phyloP scores from a whole-genome alignment of 2,888 invertebrate species.

The Monochamus alternatus region DNA sequence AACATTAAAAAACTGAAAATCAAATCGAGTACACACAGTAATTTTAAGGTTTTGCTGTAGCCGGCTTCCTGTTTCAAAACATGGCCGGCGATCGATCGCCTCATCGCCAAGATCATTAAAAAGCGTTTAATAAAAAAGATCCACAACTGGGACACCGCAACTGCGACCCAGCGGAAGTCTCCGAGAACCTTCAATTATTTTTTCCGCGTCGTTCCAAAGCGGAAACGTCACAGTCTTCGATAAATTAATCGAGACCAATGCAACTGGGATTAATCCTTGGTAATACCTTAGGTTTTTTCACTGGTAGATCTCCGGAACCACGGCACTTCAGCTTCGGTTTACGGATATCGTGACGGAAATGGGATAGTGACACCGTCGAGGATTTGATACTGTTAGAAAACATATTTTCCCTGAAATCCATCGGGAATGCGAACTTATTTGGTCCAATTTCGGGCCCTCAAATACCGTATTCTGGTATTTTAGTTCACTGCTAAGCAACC shows the following conservation, averaged over 20 bases:
- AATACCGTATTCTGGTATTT: too few species aligned
- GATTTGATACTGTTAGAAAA: too few species aligned
- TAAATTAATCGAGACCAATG: not conserved
- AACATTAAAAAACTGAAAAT: too few species aligned
- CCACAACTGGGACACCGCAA: conserved; percentile 1
- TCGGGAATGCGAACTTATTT: too few species aligned
- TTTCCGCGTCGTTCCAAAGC: not conserved
- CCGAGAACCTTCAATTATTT: not conserved
- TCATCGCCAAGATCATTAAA: not conserved
- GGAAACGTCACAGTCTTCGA: conserved; percentile 8
- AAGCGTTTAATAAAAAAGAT: not conserved
- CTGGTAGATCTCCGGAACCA: not conserved
- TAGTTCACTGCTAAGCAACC: too few species aligned
- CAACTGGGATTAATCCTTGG: conserved; percentile 4
- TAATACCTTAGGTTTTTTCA: not conserved
- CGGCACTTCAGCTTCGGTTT: not conserved
- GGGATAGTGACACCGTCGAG: too few species aligned
- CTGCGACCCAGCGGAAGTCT: not conserved
- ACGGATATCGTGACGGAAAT: too few species aligned
- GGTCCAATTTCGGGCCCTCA: too few species aligned
- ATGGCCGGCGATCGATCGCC: not conserved
- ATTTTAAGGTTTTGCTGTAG: too few species aligned
- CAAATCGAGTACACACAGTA: too few species aligned
- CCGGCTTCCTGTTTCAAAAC: not conserved
- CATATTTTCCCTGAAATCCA: too few species aligned